A percentile compares a stretch with the other conserved stretches of the same genome.
phyloP scores from a whole-genome alignment of 2,888 invertebrate species.

The Oscheius onirici region DNA sequence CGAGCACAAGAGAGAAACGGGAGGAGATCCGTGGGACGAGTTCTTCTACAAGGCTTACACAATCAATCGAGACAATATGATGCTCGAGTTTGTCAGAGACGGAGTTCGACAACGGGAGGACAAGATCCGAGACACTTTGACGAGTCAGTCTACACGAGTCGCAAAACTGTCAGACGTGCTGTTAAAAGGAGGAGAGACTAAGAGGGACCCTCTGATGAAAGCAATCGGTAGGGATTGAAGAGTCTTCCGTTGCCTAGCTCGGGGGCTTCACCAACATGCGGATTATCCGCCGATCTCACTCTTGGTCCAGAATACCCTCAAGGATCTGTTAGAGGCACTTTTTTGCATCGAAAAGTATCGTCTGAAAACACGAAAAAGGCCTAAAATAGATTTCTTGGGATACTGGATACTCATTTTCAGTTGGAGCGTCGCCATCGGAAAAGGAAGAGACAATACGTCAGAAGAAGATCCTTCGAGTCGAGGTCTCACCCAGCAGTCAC shows the following conservation, averaged over 20 bases:
- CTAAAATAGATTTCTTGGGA: too few relatives aligned
- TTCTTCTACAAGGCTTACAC: slow-evolving; percentile 26
- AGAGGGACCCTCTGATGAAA: slow-evolving; percentile 7
- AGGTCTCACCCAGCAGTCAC: background rate
- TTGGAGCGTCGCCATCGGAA: background rate
- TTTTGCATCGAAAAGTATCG: too few relatives aligned
- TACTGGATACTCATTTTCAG: background rate
- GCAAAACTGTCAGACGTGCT: slow-evolving; percentile 5
- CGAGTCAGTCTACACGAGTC: slow-evolving; percentile 5
- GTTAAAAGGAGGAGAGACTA: slow-evolving; percentile 6
- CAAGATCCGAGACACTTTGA: background rate
- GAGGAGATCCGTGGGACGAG: slow-evolving; percentile 31
- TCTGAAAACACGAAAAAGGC: background rate
- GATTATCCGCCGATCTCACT: too few relatives aligned
- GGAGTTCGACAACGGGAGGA: background rate
- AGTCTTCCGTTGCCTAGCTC: background rate
- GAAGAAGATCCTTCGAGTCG: background rate
- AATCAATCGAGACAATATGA: slow-evolving; percentile 12
- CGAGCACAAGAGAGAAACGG: slow-evolving; percentile 13
- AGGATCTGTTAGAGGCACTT: too few relatives aligned
- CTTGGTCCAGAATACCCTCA: too few relatives aligned
- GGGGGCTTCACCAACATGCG: too few relatives aligned
- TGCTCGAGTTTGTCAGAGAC: slow-evolving; percentile 2
- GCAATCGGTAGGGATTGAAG: slow-evolving; percentile 3
- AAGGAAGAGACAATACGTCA: background rate